Percentiles rank a stretch among this genome's conserved stretches.
Evolutionary conservation across 2,797 vertebrate genomes (phyloP).

Genomic region (Macroramphosus scolopax): DNA sequence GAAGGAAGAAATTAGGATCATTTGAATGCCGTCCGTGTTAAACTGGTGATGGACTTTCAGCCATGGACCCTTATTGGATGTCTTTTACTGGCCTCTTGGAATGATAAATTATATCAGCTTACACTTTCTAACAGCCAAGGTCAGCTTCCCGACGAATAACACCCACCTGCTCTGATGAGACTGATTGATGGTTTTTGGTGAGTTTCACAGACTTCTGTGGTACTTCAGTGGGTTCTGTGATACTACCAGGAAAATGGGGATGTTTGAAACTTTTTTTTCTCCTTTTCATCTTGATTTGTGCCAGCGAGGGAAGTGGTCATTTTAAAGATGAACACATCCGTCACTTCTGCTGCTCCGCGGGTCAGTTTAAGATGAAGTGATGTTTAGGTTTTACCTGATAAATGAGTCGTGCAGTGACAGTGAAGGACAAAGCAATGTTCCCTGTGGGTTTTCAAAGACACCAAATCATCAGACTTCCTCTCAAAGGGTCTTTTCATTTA

Average conservation of each 20-base stretch:
- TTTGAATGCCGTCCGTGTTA: conserved; percentile 37
- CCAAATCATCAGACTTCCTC: conserved; percentile 22
- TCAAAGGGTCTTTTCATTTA: no score
- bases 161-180: conserved; percentile 9
- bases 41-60: conserved; percentile 36
- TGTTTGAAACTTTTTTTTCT: conserved; percentile 17
- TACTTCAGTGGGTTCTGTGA: background rate
- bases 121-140: conserved; percentile 45
- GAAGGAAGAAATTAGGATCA: conserved; percentile 17
- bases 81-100: conserved; percentile 47
- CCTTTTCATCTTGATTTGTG: conserved; percentile 20
- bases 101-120: conserved; percentile 35
- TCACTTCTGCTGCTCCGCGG: conserved; percentile 20
- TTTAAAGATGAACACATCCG: conserved; percentile 35
- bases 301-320: conserved; percentile 1
- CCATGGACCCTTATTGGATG: conserved; percentile 43
- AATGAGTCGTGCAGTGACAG: conserved; percentile 14
- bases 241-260: background rate
- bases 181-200: conserved; percentile 19
- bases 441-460: conserved; percentile 19
- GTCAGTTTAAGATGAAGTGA: background rate
- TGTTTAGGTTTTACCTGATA: conserved; percentile 14
- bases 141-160: conserved; percentile 35
- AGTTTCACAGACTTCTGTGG: background rate
- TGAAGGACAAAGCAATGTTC: conserved; percentile 37